phyloP scores from a whole-genome alignment of 2,797 vertebrate species.

The Limosa lapponica region DNA sequence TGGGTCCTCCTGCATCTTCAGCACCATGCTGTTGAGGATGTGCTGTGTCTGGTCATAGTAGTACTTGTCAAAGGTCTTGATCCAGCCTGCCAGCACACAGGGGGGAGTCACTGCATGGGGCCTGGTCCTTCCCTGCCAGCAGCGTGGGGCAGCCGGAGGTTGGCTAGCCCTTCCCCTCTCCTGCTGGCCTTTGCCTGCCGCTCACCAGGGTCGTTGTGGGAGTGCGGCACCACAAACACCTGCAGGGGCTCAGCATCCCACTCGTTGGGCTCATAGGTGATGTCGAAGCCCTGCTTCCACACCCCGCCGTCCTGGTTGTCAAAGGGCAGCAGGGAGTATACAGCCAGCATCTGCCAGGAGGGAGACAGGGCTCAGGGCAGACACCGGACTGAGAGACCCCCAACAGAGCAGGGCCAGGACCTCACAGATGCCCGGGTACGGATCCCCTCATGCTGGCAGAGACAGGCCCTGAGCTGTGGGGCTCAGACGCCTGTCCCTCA shows the following conservation, averaged over 20 bases:
- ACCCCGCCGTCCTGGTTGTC: conserved; percentile 96
- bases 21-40: conserved; percentile 96
- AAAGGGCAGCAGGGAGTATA: conserved; percentile 91
- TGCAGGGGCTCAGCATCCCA: conserved; percentile 91
- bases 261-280: conserved; percentile 89
- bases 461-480: neutral
- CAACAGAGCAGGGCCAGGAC: neutral
- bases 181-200: neutral
- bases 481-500: neutral
- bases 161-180: neutral
- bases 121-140: neutral
- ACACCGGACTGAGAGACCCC: neutral
- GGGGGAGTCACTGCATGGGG: rapidly evolving
- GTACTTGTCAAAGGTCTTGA: conserved; percentile 99
- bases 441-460: rapidly evolving
- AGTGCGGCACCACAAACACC: conserved; percentile 96
- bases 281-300: conserved; percentile 98
- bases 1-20: conserved; percentile 93
- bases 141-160: rapidly evolving
- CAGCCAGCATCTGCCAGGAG: conserved; percentile 87
- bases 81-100: conserved; percentile 84
- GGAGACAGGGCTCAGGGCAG: neutral
- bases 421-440: rapidly evolving
- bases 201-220: conserved; percentile 97
- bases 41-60: conserved; percentile 96